phyloP scores from a whole-genome alignment of 2,797 vertebrate genomes.

The Rhinophrynus dorsalis region DNA sequence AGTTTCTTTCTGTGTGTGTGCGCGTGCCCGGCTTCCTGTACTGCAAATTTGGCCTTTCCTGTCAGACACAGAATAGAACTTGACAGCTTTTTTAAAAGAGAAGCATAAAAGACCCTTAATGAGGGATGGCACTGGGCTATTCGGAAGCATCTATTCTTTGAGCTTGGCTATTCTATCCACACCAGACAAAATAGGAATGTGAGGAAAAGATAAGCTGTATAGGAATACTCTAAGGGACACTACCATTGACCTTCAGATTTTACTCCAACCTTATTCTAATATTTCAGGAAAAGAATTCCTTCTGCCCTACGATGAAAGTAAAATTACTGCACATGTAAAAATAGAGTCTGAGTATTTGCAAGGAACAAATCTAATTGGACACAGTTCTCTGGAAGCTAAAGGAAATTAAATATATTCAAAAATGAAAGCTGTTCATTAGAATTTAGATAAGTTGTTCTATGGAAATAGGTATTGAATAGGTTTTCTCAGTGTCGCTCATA shows the following conservation, averaged over 20 bases:
- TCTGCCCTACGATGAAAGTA: background rate
- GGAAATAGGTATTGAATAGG: background rate
- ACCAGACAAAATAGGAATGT: slow-evolving; percentile 76
- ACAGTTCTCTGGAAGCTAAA: background rate
- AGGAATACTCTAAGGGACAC: slow-evolving; percentile 74
- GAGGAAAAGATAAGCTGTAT: slow-evolving; percentile 79
- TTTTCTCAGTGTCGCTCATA: background rate
- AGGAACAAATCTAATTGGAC: slow-evolving; percentile 19
- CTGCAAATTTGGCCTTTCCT: slow-evolving; percentile 86
- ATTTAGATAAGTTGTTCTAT: background rate
- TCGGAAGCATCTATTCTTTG: slow-evolving; percentile 72
- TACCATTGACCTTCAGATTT: slow-evolving; percentile 72
- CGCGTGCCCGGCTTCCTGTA: slow-evolving; percentile 74
- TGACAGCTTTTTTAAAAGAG: slow-evolving; percentile 98
- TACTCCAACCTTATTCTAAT: slow-evolving; percentile 58
- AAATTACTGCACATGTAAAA: slow-evolving; percentile 9
- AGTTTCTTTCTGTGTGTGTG: slow-evolving; percentile 71
- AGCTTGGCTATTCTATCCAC: slow-evolving; percentile 79
- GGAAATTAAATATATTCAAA: slow-evolving; percentile 2
- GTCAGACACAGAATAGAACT: slow-evolving; percentile 83
- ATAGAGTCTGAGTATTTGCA: slow-evolving; percentile 5
- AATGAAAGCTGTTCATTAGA: slow-evolving; percentile 5
- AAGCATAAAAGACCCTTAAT: slow-evolving; percentile 88
- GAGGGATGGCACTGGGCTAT: slow-evolving; percentile 84
- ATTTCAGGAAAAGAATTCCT: slow-evolving; percentile 21